Conservation (phyloP, 1,140 invertebrate genomes). For the Hylaeus volcanicus region DNA sequence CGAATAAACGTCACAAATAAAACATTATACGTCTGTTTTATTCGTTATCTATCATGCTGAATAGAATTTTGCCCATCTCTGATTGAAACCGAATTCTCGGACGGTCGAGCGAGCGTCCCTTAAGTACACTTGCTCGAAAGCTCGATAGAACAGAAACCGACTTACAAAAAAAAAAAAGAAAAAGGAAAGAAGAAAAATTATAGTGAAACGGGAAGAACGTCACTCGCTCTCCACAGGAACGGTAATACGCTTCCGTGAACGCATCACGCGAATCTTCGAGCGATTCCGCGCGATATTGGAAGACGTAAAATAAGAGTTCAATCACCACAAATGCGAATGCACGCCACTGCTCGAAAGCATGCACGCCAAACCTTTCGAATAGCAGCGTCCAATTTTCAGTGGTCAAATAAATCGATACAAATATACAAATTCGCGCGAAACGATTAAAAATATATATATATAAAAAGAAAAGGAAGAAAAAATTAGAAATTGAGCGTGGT, state of each 20-base stretch:
- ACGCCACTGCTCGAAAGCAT: background rate
- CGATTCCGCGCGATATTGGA: background rate
- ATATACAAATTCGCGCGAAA: background rate
- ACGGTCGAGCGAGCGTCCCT: constrained; percentile 23
- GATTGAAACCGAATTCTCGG: constrained; percentile 22
- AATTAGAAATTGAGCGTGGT: no score
- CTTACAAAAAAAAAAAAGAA: background rate
- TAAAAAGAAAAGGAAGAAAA: no score
- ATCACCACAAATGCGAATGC: constrained; percentile 14
- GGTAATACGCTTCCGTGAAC: no score
- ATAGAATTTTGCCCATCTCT: no score
- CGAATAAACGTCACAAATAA: no score
- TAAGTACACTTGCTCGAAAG: background rate
- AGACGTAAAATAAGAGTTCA: constrained; percentile 1
- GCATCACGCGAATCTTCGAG: no score
- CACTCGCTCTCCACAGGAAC: background rate
- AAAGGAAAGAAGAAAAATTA: background rate
- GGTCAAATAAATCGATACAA: background rate
- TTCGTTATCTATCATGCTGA: no score
- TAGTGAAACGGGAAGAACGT: background rate
- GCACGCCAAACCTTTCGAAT: no score
- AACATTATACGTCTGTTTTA: no score
- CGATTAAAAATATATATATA: background rate
- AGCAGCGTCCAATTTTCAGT: no score
- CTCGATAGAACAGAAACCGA: background rate